phyloP scores from a whole-genome alignment of 2,113 vertebrate species.

The Prunella fulvescens region DNA sequence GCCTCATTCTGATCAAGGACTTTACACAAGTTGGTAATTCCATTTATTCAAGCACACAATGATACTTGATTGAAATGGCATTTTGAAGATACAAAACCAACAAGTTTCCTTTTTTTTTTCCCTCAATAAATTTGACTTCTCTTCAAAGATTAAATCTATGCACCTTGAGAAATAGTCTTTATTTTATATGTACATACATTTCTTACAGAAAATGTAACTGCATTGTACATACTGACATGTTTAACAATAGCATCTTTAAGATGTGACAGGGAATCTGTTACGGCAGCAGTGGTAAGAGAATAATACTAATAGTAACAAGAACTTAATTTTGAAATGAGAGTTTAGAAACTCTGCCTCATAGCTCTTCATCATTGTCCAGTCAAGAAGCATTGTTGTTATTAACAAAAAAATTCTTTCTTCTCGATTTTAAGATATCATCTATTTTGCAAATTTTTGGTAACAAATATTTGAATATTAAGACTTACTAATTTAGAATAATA shows the following conservation, averaged over 20 bases:
- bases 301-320: not conserved
- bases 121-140: not conserved
- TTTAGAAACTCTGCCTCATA: not conserved
- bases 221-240: not conserved
- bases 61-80: conserved; percentile 45
- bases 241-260: not conserved
- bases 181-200: not conserved
- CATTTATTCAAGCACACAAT: conserved; percentile 42
- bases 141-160: not conserved
- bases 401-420: not conserved
- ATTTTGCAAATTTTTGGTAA: not conserved
- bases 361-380: not conserved
- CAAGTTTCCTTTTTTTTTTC: not conserved
- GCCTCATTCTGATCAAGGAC: conserved; percentile 52
- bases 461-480: not conserved
- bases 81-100: conserved; percentile 32
- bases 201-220: not conserved
- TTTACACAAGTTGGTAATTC: conserved; percentile 40
- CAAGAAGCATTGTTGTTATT: not conserved
- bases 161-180: not conserved
- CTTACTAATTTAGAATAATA: not conserved
- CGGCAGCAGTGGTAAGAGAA: not conserved
- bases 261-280: not conserved
- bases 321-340: not conserved
- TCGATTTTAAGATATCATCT: not conserved